phyloP scores from a whole-genome alignment of 2,797 vertebrate species.

The Pyrrhura leucotis region DNA sequence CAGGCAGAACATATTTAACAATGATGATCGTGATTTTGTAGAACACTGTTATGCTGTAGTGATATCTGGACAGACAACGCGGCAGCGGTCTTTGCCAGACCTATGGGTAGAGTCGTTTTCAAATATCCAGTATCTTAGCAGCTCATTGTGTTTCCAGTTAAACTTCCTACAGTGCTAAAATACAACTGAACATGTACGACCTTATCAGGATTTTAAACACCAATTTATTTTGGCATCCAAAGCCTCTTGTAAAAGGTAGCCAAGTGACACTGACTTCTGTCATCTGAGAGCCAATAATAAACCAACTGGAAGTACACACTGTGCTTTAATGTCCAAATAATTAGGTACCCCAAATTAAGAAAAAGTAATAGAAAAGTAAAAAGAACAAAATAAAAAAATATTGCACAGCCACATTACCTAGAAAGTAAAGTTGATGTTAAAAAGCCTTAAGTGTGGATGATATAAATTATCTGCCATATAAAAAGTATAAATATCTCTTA shows the following conservation, averaged over 20 bases:
- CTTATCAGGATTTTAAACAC: constrained; percentile 67
- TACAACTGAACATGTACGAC: constrained; percentile 64
- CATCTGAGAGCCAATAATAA: constrained; percentile 64
- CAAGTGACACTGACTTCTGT: constrained; percentile 46
- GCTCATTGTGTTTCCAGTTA: constrained; percentile 80
- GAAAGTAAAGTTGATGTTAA: constrained; percentile 83
- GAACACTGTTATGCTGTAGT: constrained; percentile 68
- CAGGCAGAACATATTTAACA: constrained; percentile 80
- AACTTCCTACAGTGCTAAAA: constrained; percentile 74
- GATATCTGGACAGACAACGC: constrained; percentile 68
- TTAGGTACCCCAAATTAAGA: constrained; percentile 81
- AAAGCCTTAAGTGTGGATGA: constrained; percentile 82
- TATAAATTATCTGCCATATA: constrained; percentile 87
- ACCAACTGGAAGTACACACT: constrained; percentile 58
- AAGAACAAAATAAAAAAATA: constrained; percentile 83
- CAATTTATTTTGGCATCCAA: constrained; percentile 71
- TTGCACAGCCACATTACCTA: constrained; percentile 85
- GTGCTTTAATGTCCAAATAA: constrained; percentile 75
- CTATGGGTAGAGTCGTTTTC: constrained; percentile 29
- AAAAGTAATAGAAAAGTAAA: constrained; percentile 84
- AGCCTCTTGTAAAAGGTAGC: constrained; percentile 63
- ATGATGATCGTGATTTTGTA: constrained; percentile 56
- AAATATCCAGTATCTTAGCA: constrained; percentile 79
- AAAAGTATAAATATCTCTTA: constrained; percentile 87
- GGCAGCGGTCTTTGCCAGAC: constrained; percentile 8